Percentiles rank a stretch among this genome's conserved stretches.
Conservation (phyloP, 2,888 invertebrate genomes). For the Andricus quercusramuli region DNA sequence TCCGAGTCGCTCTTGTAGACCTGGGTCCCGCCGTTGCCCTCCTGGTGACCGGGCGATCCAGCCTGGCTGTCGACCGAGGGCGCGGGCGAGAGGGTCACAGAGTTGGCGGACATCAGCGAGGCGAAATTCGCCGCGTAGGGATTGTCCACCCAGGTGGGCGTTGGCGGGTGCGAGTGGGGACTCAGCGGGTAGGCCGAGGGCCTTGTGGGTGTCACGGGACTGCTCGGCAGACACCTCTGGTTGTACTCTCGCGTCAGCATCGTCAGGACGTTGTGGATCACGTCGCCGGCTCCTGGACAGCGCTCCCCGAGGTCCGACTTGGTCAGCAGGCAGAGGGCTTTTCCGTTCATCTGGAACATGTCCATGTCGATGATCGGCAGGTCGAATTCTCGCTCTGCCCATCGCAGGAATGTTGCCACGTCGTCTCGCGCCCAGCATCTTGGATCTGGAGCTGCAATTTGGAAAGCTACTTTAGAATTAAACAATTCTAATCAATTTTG, state of each 20-base stretch:
- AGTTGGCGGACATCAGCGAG: slow-evolving; percentile 89
- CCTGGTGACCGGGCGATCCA: slow-evolving; percentile 90
- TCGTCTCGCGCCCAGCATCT: slow-evolving; percentile 95
- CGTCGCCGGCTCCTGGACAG: slow-evolving; percentile 95
- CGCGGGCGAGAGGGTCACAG: slow-evolving; percentile 94
- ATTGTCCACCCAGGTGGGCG: slow-evolving; percentile 85
- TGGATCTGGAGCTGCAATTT: slow-evolving; percentile 87
- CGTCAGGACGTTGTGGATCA: slow-evolving; percentile 94
- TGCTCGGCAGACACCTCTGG: slow-evolving; percentile 88
- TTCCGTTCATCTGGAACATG: slow-evolving; percentile 98
- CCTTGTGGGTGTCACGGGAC: slow-evolving; percentile 88
- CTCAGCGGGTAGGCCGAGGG: slow-evolving; percentile 89
- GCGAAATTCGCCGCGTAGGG: slow-evolving; percentile 83
- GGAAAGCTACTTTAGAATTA: slow-evolving; percentile 16
- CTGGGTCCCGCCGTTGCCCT: slow-evolving; percentile 75
- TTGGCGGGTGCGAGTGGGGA: slow-evolving; percentile 90
- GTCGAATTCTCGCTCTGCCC: slow-evolving; percentile 96
- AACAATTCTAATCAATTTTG: not conserved
- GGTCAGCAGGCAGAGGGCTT: slow-evolving; percentile 94
- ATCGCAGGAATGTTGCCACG: slow-evolving; percentile 91
- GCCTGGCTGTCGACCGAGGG: slow-evolving; percentile 93
- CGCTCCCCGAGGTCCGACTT: slow-evolving; percentile 94
- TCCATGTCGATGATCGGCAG: slow-evolving; percentile 95
- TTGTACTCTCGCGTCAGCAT: slow-evolving; percentile 91
- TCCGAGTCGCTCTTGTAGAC: slow-evolving; percentile 84